phyloP scores from a whole-genome alignment of 1,140 invertebrate species.

The Charaxes varanes region DNA sequence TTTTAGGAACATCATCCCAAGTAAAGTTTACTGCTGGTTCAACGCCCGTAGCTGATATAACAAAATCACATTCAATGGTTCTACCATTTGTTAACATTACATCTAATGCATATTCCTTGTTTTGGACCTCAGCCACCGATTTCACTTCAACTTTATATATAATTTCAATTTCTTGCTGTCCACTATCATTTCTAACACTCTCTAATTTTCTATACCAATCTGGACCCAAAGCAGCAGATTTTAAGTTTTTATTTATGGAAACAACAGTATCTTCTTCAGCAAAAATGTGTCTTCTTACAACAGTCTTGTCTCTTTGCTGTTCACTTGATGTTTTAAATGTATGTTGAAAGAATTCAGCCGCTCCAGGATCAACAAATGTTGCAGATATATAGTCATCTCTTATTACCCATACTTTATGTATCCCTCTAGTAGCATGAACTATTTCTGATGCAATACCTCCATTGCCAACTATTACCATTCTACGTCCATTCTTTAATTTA shows the following conservation, averaged over 20 bases:
- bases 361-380: conserved; percentile 96
- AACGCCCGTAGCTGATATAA: conserved; percentile 97
- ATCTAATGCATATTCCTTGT: conserved; percentile 80
- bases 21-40: conserved; percentile 79
- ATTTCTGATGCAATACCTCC: conserved; percentile 98
- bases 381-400: conserved; percentile 94
- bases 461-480: conserved; percentile 93
- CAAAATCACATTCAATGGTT: conserved; percentile 89
- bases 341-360: conserved; percentile 92
- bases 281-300: conserved; percentile 82
- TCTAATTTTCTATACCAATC: conserved; percentile 91
- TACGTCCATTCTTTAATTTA: conserved; percentile 79
- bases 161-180: conserved; percentile 70
- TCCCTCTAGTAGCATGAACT: conserved; percentile 88
- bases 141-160: conserved; percentile 84
- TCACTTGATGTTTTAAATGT: conserved; percentile 44
- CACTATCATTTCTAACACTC: conserved; percentile 73
- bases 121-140: conserved; percentile 55
- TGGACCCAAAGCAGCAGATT: conserved; percentile 92
- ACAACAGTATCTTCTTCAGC: conserved; percentile 71
- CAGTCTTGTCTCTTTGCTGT: conserved; percentile 24
- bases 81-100: conserved; percentile 85
- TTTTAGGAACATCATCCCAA: conserved; percentile 74
- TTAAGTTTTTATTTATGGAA: conserved; percentile 53
- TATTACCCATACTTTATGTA: conserved; percentile 94